These are phyloP conservation scores for Aphelinus certus DNA, from an alignment of 1,140 invertebrate genomes.

Conservation along the genomic window DNA sequence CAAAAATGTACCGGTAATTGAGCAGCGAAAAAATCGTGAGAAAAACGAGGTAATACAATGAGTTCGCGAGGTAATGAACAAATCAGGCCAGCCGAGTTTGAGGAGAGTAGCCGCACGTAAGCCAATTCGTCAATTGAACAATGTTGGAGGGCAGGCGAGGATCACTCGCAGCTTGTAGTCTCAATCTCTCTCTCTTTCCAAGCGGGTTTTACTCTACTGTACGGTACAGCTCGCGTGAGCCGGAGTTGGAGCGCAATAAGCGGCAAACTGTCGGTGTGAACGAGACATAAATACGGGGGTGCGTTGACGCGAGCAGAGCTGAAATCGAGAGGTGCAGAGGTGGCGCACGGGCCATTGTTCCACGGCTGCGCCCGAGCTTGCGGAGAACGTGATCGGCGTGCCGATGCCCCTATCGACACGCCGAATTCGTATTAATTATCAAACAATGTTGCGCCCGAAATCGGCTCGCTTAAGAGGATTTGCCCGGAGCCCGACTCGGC, in stretches of 20 bases:
- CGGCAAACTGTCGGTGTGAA: constrained; percentile 9
- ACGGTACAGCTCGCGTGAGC: no score
- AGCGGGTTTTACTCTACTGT: no score
- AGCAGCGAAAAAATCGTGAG: no score
- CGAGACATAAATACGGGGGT: constrained; percentile 29
- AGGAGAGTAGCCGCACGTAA: no score
- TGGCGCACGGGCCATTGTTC: constrained; percentile 20
- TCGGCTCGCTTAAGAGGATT: constrained; percentile 26
- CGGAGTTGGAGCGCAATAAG: constrained; percentile 14
- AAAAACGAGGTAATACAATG: no score
- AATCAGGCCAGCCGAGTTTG: no score
- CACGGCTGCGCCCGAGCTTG: background rate
- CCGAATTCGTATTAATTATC: constrained; percentile 42
- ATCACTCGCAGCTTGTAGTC: no score
- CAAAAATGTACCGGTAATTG: no score
- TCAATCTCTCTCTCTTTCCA: no score
- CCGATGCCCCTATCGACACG: constrained; percentile 26
- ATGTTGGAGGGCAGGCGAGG: no score
- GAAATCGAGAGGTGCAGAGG: background rate
- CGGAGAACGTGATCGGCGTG: constrained; percentile 37
- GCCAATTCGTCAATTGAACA: no score
- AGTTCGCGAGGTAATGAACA: no score
- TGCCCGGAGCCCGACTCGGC: background rate
- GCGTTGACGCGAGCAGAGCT: background rate
- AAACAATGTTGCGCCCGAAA: constrained; percentile 35